Evolutionary conservation across 35 echinoderm and acorn worm species (phyloP).

Genomic region (Ophiothrix spiculata): DNA sequence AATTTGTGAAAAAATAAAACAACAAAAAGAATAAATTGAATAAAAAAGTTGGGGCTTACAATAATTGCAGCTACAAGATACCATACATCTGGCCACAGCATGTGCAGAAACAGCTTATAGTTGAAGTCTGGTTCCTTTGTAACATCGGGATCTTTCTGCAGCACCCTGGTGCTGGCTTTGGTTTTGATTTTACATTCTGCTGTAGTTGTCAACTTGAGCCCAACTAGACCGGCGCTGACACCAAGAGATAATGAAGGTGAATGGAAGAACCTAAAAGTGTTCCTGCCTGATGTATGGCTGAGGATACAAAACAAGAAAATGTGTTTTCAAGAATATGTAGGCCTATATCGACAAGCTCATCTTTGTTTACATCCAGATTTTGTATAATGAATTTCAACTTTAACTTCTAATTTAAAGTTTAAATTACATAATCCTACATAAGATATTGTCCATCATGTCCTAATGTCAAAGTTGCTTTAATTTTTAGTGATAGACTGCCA

Average conservation of each 20-base stretch:
- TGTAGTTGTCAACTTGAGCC: background rate
- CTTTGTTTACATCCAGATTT: too few relatives aligned
- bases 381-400: too few relatives aligned
- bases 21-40: background rate
- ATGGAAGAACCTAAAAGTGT: background rate
- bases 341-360: too few relatives aligned
- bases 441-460: too few relatives aligned
- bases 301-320: background rate
- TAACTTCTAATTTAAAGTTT: too few relatives aligned
- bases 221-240: conserved; percentile 3
- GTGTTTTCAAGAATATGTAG: too few relatives aligned
- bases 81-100: conserved; percentile 66
- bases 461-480: too few relatives aligned
- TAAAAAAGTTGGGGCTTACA: conserved; percentile 37
- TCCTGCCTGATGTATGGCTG: too few relatives aligned
- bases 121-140: conserved; percentile 30
- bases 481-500: too few relatives aligned
- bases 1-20: background rate
- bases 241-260: conserved; percentile 20
- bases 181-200: conserved; percentile 53
- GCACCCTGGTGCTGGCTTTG: conserved; percentile 35
- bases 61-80: conserved; percentile 65
- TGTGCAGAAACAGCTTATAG: conserved; percentile 51
- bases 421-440: too few relatives aligned
- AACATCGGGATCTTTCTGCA: conserved; percentile 11